phyloP scores from a whole-genome alignment of 2,797 vertebrate species.

The Agapornis canus region DNA sequence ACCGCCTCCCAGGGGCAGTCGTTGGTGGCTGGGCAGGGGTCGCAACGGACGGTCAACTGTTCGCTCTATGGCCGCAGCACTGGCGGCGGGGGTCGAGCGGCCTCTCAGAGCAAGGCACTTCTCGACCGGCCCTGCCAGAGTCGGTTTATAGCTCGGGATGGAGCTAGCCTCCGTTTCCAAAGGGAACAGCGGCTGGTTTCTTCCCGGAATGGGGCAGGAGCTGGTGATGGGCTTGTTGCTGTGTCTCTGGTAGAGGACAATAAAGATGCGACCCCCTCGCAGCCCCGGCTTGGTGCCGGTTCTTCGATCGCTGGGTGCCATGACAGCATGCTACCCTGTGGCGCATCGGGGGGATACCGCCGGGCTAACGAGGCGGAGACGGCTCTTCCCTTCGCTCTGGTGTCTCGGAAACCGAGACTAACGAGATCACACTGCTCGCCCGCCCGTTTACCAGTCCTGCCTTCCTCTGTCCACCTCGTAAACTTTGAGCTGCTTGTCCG shows the following conservation, averaged over 20 bases:
- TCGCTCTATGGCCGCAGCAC: accelerated
- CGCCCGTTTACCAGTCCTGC: accelerated
- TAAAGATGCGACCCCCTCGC: not conserved
- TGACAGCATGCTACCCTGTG: accelerated
- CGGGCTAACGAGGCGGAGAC: accelerated
- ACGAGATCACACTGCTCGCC: accelerated
- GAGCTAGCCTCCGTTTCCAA: not conserved
- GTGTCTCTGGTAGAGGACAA: too few species aligned
- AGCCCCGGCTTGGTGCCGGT: accelerated
- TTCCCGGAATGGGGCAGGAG: too few species aligned
- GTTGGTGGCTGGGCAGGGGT: accelerated
- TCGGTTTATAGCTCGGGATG: too few species aligned
- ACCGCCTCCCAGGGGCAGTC: accelerated
- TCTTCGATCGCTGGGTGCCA: accelerated
- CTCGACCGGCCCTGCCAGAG: not conserved
- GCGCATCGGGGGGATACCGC: accelerated
- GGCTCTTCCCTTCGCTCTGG: accelerated
- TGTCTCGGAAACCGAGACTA: accelerated
- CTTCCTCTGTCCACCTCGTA: accelerated
- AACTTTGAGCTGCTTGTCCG: accelerated
- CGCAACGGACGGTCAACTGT: accelerated
- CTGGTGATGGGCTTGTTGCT: not conserved
- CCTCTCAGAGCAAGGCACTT: not conserved
- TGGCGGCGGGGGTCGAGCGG: not conserved
- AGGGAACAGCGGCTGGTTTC: not conserved